A percentile compares a stretch with the other conserved stretches of the same genome.
These are phyloP conservation scores for Cyclina sinensis DNA, from an alignment of 1,140 invertebrate species.

Conservation along the genomic window DNA sequence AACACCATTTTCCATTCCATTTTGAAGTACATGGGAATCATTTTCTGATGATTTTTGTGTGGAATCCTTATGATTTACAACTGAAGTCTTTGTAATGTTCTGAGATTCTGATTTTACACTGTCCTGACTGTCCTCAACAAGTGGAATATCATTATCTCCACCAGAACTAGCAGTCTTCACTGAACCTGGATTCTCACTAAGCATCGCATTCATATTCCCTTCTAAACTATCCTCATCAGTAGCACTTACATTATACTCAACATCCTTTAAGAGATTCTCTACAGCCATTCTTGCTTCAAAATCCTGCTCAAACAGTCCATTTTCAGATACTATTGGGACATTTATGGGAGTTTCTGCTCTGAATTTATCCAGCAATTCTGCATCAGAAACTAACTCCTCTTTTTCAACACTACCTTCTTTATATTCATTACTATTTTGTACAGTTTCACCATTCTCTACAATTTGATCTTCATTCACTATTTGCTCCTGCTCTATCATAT, in stretches of 20 bases:
- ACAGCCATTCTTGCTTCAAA: slow-evolving; percentile 66
- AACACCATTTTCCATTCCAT: slow-evolving; percentile 45
- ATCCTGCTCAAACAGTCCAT: slow-evolving; percentile 56
- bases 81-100: slow-evolving; percentile 24
- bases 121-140: slow-evolving; percentile 37
- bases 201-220: slow-evolving; percentile 42
- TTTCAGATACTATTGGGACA: slow-evolving; percentile 59
- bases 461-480: slow-evolving; percentile 17
- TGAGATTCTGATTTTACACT: slow-evolving; percentile 47
- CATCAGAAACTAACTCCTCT: slow-evolving; percentile 43
- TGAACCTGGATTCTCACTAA: slow-evolving; percentile 37
- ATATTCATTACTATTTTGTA: neutral
- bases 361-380: slow-evolving; percentile 48
- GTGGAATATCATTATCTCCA: slow-evolving; percentile 21
- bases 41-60: slow-evolving; percentile 42
- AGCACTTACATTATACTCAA: slow-evolving; percentile 42
- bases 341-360: slow-evolving; percentile 53
- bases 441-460: slow-evolving; percentile 24
- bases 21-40: slow-evolving; percentile 2
- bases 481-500: slow-evolving; percentile 3
- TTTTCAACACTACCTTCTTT: slow-evolving; percentile 59
- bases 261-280: slow-evolving; percentile 57
- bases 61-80: slow-evolving; percentile 36
- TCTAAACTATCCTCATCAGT: slow-evolving; percentile 57
- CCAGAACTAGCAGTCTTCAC: slow-evolving; percentile 35